Base-by-base conservation (phyloP, 1,140 invertebrate genomes). In the Drosophila orosa region DNA sequence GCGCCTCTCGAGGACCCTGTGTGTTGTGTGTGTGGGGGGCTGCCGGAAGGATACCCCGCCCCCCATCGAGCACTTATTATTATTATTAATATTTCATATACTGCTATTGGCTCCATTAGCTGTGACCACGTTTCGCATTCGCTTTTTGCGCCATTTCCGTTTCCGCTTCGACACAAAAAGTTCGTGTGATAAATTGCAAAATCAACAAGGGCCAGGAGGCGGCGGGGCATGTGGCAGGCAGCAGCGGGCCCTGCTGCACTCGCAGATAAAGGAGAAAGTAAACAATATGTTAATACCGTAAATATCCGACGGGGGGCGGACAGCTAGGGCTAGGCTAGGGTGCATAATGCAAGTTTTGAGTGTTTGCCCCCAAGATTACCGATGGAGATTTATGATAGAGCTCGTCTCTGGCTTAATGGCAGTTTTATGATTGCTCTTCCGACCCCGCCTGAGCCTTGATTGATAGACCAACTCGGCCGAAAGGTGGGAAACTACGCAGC, bases 281-380 rank as follows among this genome's bases (percentile, higher is more conserved):
- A 84, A 84, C 80, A 84, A 84, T 84, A 84, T 84, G 81, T 84
- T 84, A 84, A 85, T 84, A 66, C 61, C 58, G 44, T 37, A 60
- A 66, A 44, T 45, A 39, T 62, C 3, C 59, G 19, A 62, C 50
- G 35, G 37, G 19, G 56, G 29, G 39, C 17, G 59, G 39, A 42
- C 39, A 33, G 29, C n/a, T 19, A 22, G 10, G n/a, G 31, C 37
- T 12, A 17, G 33, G 37, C 40, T 39, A 52, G 39, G 57, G 35
- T 73, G 58, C 59, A 65, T 63, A 42, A 47, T 61, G 69, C 48
- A 57, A 48, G 39, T 33, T 54, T 55, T 17, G 47, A 74, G 57
- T 54, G 56, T 72, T 73, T 61, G 37, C 25, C 39, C 39, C 61
- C 31, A 76, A 85, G 80, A 84, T 84, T 84, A 84, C 76, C 40